These are phyloP conservation scores for Erebia palarica DNA, from an alignment of 2,888 invertebrate species.

Conservation along the genomic window DNA sequence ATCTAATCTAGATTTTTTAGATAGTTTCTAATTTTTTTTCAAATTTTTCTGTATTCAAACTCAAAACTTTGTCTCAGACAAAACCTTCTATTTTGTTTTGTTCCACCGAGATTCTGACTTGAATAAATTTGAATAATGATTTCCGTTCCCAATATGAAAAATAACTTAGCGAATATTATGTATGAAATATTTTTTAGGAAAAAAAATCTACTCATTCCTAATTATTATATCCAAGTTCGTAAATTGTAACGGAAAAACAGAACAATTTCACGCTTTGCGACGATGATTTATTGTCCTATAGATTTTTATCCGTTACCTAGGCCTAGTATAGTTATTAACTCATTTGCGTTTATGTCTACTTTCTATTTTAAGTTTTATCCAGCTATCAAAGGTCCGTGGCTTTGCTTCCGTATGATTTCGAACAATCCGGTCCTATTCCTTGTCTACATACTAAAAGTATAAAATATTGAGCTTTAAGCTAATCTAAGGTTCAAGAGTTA, in stretches of 20 bases:
- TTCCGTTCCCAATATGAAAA: constrained; percentile 41
- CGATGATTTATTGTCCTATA: not conserved
- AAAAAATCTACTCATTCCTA: not conserved
- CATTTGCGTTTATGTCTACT: not conserved
- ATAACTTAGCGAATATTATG: constrained; percentile 12
- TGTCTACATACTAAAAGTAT: no score
- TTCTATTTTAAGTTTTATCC: no score
- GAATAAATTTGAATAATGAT: constrained; percentile 61
- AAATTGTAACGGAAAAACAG: not conserved
- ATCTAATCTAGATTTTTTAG: constrained; percentile 40
- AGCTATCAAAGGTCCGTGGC: no score
- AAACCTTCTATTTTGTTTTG: constrained; percentile 33
- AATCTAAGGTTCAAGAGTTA: no score
- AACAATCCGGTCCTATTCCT: no score
- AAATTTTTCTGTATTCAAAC: not conserved
- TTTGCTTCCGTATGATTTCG: no score
- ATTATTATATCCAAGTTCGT: not conserved
- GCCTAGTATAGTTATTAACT: not conserved
- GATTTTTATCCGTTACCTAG: not conserved
- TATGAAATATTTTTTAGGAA: not conserved
- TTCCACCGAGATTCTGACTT: constrained; percentile 47
- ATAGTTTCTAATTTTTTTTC: not conserved
- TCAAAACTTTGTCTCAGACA: constrained; percentile 15
- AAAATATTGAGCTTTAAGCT: no score
- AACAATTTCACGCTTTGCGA: constrained; percentile 3